Conservation (phyloP, 2,113 vertebrate genomes). For the Psammodynastes pulverulentus region DNA sequence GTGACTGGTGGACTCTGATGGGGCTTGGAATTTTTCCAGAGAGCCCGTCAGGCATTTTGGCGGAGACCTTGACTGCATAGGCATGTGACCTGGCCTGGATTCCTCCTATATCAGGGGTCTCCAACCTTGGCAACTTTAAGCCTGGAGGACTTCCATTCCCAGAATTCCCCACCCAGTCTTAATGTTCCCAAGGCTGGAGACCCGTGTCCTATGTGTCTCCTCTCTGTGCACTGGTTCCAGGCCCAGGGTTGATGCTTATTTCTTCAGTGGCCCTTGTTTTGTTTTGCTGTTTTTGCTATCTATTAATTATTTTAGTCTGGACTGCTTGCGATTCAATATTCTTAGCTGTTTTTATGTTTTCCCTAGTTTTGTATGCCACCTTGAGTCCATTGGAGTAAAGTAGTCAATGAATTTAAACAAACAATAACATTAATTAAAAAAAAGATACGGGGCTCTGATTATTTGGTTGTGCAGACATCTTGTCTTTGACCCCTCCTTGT, state of each 20-base stretch:
- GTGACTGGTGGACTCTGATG: not conserved
- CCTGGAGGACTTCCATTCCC: too few species aligned
- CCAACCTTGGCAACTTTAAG: too few species aligned
- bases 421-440: not conserved
- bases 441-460: not conserved
- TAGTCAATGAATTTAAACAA: not conserved
- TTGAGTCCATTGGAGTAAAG: not conserved
- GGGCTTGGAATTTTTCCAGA: not conserved
- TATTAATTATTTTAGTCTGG: not conserved
- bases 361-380: not conserved
- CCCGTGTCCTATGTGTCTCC: not conserved
- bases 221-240: not conserved
- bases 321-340: not conserved
- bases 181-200: too few species aligned
- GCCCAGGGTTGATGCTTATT: not conserved
- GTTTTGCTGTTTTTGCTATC: not conserved
- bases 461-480: not conserved
- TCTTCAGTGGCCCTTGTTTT: not conserved
- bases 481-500: not conserved
- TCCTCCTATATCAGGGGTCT: too few species aligned
- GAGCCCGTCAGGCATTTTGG: not conserved
- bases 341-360: not conserved
- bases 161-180: too few species aligned
- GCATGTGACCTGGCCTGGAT: not conserved
- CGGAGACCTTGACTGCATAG: not conserved